phyloP scores from a whole-genome alignment of 2,113 vertebrate genomes.

The Dryoscopus gambensis region DNA sequence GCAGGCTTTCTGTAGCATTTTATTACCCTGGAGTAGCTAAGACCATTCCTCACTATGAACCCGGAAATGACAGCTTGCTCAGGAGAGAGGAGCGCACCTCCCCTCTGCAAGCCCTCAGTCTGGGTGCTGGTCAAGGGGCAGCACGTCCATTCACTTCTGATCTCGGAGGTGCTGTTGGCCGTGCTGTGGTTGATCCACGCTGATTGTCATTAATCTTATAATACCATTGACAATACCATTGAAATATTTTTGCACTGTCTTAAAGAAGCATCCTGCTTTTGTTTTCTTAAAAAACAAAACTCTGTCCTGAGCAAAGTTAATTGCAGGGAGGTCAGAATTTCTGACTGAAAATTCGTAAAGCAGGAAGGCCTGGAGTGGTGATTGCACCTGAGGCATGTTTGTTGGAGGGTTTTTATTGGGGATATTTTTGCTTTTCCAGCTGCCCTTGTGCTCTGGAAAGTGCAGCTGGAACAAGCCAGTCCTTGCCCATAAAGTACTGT shows the following conservation, averaged over 20 bases:
- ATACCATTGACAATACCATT: background rate
- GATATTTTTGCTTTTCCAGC: slow-evolving; percentile 48
- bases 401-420: slow-evolving; percentile 15
- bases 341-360: background rate
- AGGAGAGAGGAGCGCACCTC: background rate
- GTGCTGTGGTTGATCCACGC: background rate
- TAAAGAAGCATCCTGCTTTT: slow-evolving; percentile 25
- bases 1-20: slow-evolving; percentile 38
- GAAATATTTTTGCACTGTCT: slow-evolving; percentile 59
- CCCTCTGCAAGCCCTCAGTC: background rate
- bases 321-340: slow-evolving; percentile 27
- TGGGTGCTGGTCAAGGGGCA: background rate
- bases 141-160: background rate
- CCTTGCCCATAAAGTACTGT: slow-evolving; percentile 46
- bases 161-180: background rate
- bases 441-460: slow-evolving; percentile 27
- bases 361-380: background rate
- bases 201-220: background rate
- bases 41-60: slow-evolving; percentile 29
- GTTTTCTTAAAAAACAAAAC: slow-evolving; percentile 38
- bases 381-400: background rate
- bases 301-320: slow-evolving; percentile 14
- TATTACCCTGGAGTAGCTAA: slow-evolving; percentile 27
- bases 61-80: background rate
- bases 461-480: slow-evolving; percentile 27